Conservation (phyloP, 2,113 vertebrate species). For the Leucoraja erinaceus region DNA sequence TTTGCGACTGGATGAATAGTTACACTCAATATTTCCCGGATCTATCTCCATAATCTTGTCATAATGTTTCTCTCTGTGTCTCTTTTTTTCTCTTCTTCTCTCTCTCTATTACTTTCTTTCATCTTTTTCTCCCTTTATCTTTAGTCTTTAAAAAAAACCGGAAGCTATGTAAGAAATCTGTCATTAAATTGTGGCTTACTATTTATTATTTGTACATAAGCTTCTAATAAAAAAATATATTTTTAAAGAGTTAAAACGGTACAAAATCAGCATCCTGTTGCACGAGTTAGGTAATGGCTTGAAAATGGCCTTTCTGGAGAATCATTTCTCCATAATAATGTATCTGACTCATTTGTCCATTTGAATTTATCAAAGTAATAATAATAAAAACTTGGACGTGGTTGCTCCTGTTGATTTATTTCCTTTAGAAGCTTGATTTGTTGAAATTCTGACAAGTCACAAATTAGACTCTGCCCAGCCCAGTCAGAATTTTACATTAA, state of each 20-base stretch:
- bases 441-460: conserved; percentile 7
- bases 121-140: too few species aligned
- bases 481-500: not conserved
- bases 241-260: not conserved
- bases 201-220: too few species aligned
- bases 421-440: not conserved
- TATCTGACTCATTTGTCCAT: not conserved
- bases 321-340: not conserved
- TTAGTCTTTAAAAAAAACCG: too few species aligned
- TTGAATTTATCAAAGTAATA: conserved; percentile 1
- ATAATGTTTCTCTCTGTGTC: too few species aligned
- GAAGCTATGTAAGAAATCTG: too few species aligned
- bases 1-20: too few species aligned
- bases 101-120: too few species aligned
- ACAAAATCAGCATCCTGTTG: not conserved
- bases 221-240: too few species aligned
- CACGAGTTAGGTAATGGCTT: not conserved
- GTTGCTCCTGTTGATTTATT: conserved; percentile 1
- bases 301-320: not conserved
- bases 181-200: too few species aligned
- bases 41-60: too few species aligned
- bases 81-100: too few species aligned
- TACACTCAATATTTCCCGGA: too few species aligned
- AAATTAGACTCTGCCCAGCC: not conserved
- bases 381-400: not conserved